Conservation (phyloP, 2,888 invertebrate species). For the Suillia variegata region DNA sequence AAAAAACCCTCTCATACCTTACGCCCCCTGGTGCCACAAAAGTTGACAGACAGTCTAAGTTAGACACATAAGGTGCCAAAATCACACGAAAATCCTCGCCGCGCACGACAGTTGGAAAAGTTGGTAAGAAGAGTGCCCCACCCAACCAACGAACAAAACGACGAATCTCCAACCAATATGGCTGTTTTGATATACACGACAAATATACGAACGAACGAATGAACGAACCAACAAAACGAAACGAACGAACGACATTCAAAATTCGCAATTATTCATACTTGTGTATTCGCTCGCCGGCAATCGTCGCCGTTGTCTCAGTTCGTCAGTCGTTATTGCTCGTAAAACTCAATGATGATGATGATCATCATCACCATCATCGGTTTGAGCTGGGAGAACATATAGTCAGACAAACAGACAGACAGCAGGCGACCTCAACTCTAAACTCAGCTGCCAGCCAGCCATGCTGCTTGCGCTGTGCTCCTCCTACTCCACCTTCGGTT, state of each 20-base stretch:
- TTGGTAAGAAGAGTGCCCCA: constrained; percentile 54
- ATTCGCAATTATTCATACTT: constrained; percentile 49
- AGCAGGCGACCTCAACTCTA: no score
- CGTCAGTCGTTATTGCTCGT: no score
- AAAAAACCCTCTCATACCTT: no score
- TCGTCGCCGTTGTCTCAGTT: no score
- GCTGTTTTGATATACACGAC: constrained; percentile 18
- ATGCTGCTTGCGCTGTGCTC: no score
- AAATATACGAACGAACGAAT: no score
- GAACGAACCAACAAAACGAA: no score
- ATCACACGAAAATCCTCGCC: constrained; percentile 26
- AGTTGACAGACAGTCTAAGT: no score
- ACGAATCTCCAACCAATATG: neutral
- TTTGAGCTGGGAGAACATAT: neutral
- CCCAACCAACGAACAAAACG: constrained; percentile 32
- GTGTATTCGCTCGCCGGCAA: constrained; percentile 30
- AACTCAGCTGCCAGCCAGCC: no score
- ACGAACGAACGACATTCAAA: constrained; percentile 44
- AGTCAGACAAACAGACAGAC: neutral
- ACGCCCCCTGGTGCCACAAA: neutral
- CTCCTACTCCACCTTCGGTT: neutral
- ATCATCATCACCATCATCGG: neutral
- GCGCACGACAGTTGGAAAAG: constrained; percentile 38
- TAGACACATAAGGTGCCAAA: neutral
- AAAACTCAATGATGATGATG: neutral